phyloP scores from a whole-genome alignment of 2,888 invertebrate genomes.

The Eupithecia centaureata region DNA sequence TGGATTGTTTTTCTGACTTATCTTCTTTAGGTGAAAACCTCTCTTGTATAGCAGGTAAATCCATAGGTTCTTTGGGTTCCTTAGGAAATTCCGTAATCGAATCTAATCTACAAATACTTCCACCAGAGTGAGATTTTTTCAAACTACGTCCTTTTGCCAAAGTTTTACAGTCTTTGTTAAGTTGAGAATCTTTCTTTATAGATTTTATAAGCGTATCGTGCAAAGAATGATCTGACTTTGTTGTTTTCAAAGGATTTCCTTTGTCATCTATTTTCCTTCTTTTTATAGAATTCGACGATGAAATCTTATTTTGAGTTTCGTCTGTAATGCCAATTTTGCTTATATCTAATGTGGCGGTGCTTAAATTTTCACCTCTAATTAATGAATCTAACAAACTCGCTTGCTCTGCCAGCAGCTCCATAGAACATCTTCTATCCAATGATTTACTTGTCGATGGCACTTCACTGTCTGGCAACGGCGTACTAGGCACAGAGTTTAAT shows the following conservation, averaged over 20 bases:
- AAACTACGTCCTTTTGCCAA: slow-evolving; percentile 66
- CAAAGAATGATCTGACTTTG: slow-evolving; percentile 78
- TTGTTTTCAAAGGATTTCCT: slow-evolving; percentile 66
- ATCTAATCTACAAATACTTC: slow-evolving; percentile 72
- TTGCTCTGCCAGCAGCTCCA: slow-evolving; percentile 84
- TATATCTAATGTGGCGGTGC: slow-evolving; percentile 72
- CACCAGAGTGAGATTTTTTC: slow-evolving; percentile 75
- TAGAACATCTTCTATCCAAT: slow-evolving; percentile 80
- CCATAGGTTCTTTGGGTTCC: slow-evolving; percentile 49
- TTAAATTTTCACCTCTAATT: slow-evolving; percentile 81
- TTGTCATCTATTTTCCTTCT: slow-evolving; percentile 51
- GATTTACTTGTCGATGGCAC: slow-evolving; percentile 52
- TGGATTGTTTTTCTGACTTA: slow-evolving; percentile 56
- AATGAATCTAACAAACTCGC: slow-evolving; percentile 80
- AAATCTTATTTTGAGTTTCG: slow-evolving; percentile 43
- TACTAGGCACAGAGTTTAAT: slow-evolving; percentile 41
- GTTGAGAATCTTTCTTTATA: slow-evolving; percentile 42
- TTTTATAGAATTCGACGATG: slow-evolving; percentile 43
- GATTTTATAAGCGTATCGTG: slow-evolving; percentile 62
- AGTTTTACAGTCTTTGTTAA: slow-evolving; percentile 45
- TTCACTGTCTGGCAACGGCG: slow-evolving; percentile 38
- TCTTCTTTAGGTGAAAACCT: slow-evolving; percentile 58
- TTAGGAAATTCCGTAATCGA: slow-evolving; percentile 76
- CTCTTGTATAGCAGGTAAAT: slow-evolving; percentile 75
- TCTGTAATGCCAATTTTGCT: slow-evolving; percentile 70